Base-by-base conservation (phyloP, 37 sponge, comb jelly and placozoan species). In the Geodia barretti region DNA sequence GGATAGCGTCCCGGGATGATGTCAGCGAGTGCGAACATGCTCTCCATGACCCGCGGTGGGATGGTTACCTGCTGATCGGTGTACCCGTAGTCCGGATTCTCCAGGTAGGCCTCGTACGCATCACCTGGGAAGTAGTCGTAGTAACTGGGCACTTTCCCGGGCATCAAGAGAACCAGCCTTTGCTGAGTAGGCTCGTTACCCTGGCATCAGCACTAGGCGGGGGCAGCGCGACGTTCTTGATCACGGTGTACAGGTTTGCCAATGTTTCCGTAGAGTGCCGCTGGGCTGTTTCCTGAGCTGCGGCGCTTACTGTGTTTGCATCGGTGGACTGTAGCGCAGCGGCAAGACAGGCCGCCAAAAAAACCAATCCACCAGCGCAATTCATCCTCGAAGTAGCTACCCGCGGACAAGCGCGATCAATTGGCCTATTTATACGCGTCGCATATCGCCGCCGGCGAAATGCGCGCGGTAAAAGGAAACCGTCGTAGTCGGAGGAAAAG, bases 51-150 rank as follows among this genome's bases (percentile, higher is more conserved):
- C 14, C 82, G 43, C n/a, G 39, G 47, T 14, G 82, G 82, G 29
- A 81, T 81, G 32, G 37, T 58, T 0, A 81, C 64, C 1, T 43
- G 72, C n/a, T 37, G 43, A 25, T 58, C 82, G 14, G 42, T 58
- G 54, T 47, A 47, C 11, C 54, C 54, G 7, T 69, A 70, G 47
- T 81, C 82, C 2, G 70, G 71, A n/a, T n/a, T 72, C 29, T 72
- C 41, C 82, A 81, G 26, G 62, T 59, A 34, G 0, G 40, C 47
- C 1, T 68, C 82, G 47, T 81, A 81, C 28, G 32, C 70, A 3
- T 72, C 70, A 0, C 82, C 82, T 11, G 82, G 82, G 28, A 54
- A 81, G 41, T 81, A 81, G 26, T 81, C 82, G 39, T 35, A 29
- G 31, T 68, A 72, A 62, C 58, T 81, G 38, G 70, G 43, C 21